phyloP scores from a whole-genome alignment of 2,888 invertebrate species.

The Eudemis profundana region DNA sequence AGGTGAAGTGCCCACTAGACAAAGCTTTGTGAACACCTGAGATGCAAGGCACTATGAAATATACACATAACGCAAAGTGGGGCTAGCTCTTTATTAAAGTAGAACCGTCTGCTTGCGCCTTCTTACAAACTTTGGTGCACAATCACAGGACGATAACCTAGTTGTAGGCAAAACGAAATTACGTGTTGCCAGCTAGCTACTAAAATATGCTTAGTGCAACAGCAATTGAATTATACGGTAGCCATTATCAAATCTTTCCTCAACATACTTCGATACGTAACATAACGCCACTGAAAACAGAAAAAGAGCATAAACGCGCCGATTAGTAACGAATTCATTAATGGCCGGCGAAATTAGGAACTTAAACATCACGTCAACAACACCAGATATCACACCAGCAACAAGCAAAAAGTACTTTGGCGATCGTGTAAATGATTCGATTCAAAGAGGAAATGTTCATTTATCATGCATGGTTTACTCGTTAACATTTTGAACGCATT shows the following conservation, averaged over 20 bases:
- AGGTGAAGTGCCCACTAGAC: conserved; percentile 66
- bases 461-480: conserved; percentile 1
- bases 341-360: neutral
- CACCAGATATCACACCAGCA: neutral
- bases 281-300: no score
- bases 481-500: neutral
- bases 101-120: neutral
- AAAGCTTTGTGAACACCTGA: conserved; percentile 53
- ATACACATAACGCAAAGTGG: neutral
- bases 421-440: conserved; percentile 7
- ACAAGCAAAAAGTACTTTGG: neutral
- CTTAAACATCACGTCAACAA: neutral
- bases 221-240: no score
- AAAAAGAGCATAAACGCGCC: neutral
- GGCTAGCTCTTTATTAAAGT: neutral
- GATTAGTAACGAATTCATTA: neutral
- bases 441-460: neutral
- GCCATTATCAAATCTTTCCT: no score
- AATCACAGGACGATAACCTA: no score
- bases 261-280: no score
- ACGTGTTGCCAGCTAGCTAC: no score
- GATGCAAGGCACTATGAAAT: conserved; percentile 16
- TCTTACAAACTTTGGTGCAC: no score
- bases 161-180: no score
- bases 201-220: no score